A percentile compares a stretch with the other conserved stretches of the same genome.
Evolutionary conservation across 2,797 vertebrate genomes (phyloP).

Genomic region (Tenualosa ilisha): DNA sequence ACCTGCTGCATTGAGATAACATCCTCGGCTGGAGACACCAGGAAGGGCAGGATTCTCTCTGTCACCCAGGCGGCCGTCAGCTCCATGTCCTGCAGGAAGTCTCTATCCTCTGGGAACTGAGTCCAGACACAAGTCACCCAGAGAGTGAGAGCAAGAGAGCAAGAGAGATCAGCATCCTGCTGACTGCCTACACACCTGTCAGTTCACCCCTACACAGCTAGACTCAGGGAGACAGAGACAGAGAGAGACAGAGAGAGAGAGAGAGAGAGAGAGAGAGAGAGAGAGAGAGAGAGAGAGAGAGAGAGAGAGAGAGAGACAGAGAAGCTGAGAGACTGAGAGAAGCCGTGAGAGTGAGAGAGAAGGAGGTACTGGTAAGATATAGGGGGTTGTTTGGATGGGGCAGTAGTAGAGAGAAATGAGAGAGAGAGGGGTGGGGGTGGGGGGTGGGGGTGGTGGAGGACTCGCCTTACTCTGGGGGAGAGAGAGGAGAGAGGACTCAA

Average conservation of each 20-base stretch:
- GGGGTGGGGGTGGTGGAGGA: too few relatives aligned
- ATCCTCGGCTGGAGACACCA: constrained; percentile 61
- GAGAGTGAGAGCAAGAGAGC: not conserved
- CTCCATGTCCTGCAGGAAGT: constrained; percentile 77
- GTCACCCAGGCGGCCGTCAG: constrained; percentile 81
- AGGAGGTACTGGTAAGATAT: too few relatives aligned
- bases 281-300: not conserved
- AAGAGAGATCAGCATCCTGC: not conserved
- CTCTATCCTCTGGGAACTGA: constrained; percentile 80
- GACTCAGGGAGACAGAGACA: not conserved
- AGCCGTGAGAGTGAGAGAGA: not conserved
- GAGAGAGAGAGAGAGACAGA: not conserved
- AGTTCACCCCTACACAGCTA: not conserved
- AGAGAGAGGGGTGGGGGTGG: too few relatives aligned
- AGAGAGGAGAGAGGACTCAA: too few relatives aligned
- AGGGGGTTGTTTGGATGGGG: too few relatives aligned
- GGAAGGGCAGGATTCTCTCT: constrained; percentile 75
- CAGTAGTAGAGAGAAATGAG: too few relatives aligned
- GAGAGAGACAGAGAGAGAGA: not conserved
- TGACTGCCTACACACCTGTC: not conserved
- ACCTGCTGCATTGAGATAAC: constrained; percentile 57
- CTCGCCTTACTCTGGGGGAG: too few relatives aligned
- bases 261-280: not conserved
- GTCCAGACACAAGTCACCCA: not conserved
- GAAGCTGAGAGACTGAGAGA: not conserved